A percentile compares a stretch with the other conserved stretches of the same genome.
phyloP scores from a whole-genome alignment of 2,888 invertebrate species.

The Aspidapion aeneum region DNA sequence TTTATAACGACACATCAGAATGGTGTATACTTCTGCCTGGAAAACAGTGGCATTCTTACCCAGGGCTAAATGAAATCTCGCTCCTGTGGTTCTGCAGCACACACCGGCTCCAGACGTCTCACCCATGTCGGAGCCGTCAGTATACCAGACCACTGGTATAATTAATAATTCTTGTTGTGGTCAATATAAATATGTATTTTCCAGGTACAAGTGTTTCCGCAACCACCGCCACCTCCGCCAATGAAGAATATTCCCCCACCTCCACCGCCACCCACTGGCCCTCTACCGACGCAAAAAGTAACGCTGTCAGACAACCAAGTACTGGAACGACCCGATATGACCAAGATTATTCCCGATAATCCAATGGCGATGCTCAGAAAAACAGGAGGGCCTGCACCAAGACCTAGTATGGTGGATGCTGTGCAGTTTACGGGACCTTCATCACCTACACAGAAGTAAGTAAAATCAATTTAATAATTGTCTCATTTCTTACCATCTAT shows the following conservation, averaged over 20 bases:
- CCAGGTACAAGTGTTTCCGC: slow-evolving; percentile 52
- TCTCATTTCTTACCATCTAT: too few species aligned
- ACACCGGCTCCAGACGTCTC: too few species aligned
- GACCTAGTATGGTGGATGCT: slow-evolving; percentile 37
- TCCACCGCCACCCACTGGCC: slow-evolving; percentile 56
- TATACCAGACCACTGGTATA: too few species aligned
- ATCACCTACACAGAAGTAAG: slow-evolving; percentile 21
- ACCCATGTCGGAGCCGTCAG: too few species aligned
- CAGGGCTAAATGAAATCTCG: too few species aligned
- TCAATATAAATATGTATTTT: background rate
- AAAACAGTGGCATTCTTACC: too few species aligned
- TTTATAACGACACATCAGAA: too few species aligned
- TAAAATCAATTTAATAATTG: slow-evolving; percentile 9
- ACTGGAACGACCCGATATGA: slow-evolving; percentile 67
- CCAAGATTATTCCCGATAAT: slow-evolving; percentile 63
- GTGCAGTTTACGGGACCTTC: slow-evolving; percentile 24
- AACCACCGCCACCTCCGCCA: slow-evolving; percentile 50
- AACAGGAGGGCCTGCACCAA: slow-evolving; percentile 58
- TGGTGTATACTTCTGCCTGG: too few species aligned
- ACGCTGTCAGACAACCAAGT: slow-evolving; percentile 48
- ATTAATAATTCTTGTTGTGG: background rate
- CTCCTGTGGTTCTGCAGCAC: too few species aligned
- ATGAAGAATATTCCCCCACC: slow-evolving; percentile 50
- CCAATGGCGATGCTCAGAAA: slow-evolving; percentile 67
- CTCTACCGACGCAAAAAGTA: slow-evolving; percentile 53